These are phyloP conservation scores for Cyanoramphus novaezelandiae DNA, from an alignment of 2,113 vertebrate species.

Conservation along the genomic window DNA sequence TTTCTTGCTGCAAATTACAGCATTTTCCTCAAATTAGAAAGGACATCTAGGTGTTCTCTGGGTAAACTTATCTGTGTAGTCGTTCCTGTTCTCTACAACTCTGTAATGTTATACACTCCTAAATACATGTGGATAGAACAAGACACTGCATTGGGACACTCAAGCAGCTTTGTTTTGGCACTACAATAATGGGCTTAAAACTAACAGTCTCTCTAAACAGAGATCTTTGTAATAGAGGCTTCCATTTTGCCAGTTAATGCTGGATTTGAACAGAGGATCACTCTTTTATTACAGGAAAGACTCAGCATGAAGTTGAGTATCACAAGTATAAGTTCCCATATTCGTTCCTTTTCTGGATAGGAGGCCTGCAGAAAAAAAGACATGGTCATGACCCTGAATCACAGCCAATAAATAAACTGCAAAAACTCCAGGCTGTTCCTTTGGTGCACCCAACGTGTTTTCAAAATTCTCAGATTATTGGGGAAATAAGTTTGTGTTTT, in stretches of 20 bases:
- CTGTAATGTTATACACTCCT: neutral
- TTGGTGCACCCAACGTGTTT: neutral
- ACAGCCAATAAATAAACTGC: neutral
- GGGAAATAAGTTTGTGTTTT: neutral
- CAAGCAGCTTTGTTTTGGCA: neutral
- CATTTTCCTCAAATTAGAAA: neutral
- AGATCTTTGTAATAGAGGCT: neutral
- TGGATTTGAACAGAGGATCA: neutral
- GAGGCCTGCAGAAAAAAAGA: neutral
- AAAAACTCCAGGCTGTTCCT: neutral
- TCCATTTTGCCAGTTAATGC: neutral
- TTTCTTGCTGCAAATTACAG: neutral
- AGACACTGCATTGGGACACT: neutral
- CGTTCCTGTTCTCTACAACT: neutral
- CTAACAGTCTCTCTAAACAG: neutral
- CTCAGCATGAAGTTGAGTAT: neutral
- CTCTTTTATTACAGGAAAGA: neutral
- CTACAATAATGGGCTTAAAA: neutral
- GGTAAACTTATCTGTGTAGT: neutral
- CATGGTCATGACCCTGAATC: neutral
- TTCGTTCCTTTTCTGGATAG: neutral
- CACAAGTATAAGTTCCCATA: neutral
- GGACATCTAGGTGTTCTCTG: neutral
- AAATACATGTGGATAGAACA: fast-evolving
- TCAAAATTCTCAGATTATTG: neutral